These are phyloP conservation scores for Calyptomena viridis DNA, from an alignment of 2,113 vertebrate species.

Conservation along the genomic window DNA sequence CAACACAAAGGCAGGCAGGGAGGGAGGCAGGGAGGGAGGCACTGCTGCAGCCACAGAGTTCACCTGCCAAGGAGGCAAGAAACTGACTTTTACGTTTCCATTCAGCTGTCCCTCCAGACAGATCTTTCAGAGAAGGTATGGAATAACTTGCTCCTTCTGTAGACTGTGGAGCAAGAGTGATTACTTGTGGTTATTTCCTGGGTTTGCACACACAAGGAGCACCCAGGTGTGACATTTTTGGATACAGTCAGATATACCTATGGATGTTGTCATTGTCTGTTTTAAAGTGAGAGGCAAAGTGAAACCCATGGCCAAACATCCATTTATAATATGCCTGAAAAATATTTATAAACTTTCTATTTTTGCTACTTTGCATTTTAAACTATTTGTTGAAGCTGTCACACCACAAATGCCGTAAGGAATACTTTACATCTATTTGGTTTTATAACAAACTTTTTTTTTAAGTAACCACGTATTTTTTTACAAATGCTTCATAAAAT, in stretches of 20 bases:
- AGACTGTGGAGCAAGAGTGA: background rate
- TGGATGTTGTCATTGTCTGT: fast-evolving
- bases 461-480: background rate
- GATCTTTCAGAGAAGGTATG: background rate
- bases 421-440: background rate
- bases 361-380: background rate
- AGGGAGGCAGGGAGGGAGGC: background rate
- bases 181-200: background rate
- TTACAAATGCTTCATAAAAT: background rate
- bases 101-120: background rate
- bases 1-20: background rate
- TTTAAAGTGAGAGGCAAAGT: background rate
- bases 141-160: background rate
- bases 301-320: background rate
- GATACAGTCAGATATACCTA: background rate
- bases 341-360: background rate
- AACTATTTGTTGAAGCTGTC: background rate
- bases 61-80: background rate
- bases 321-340: background rate
- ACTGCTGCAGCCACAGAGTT: background rate
- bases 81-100: background rate
- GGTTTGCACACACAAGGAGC: background rate
- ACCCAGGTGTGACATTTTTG: background rate
- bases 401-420: background rate
- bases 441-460: background rate